Base-by-base conservation (phyloP, 2,113 vertebrate genomes). In the Megalops atlanticus region DNA sequence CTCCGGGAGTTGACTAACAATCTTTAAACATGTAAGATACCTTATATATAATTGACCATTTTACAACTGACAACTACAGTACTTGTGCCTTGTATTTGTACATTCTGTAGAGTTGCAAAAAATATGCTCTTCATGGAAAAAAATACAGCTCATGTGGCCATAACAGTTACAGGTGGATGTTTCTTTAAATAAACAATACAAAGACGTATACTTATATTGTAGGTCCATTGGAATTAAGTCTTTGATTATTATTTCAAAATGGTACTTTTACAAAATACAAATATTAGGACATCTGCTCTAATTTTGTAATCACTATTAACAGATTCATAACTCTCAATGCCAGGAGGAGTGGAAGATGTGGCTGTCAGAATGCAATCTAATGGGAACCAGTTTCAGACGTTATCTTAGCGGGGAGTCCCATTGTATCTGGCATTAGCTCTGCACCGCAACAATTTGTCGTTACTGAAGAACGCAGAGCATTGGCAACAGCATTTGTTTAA, bases 401-500 rank as follows among this genome's bases (percentile, higher is more conserved):
- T 43, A 81, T 81, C 80, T 68, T 68, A 15, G 73, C 76, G 35
- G 49, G 54, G 72, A 75, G 31, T 72, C 49, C 43, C 72, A 36
- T 68, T 18, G 31, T 21, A 41, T 35, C 27, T 81, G 16, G 0
- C 45, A 40, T 68, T 74, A 64, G 68, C 33, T 52, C 38, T 40
- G 27, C 27, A 36, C 47, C 16, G 33, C 41, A 43, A 81, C 54
- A 76, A 76, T 36, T 76, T 74, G 71, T 81, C 27, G 39, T 41
- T 75, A 36, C 54, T 70, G 73, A 54, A 54, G 45, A 76, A 75
- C 49, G 41, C 24, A 58, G 52, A 73, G 71, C 80, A 47, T 76
- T 74, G 38, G 45, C 79, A 41, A 71, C 72, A 68, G 38, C n/a
- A 64, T 58, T 64, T 74, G 72, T 75, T 81, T 35, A 76, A 72